Evolutionary conservation across 2,113 vertebrate genomes (phyloP), one percentile per base, ranked within the genome.

Genomic region (Bungarus multicinctus): DNA sequence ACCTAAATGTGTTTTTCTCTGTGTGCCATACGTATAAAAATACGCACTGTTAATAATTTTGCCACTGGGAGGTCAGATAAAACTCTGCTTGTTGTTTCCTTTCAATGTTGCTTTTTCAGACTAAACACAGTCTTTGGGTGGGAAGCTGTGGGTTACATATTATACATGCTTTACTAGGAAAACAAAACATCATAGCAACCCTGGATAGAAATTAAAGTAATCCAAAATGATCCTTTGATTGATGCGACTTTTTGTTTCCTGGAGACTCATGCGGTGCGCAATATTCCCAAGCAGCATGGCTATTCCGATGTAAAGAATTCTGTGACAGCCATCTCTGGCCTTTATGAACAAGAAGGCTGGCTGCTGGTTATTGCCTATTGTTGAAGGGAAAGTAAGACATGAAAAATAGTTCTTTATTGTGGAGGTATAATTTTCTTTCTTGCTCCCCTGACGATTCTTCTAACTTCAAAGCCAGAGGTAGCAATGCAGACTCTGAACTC

Each of bases 51-150:
- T 96, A 95, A 95, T 97, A 95, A 95, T 93, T 96, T 97, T 97
- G 94, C 96, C 95, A 93, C 94, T 95, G 94, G 94, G 97, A 96
- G 95, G 94, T 94, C 94, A 96, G 93, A 95, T 93, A 92, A 53
- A 95, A 91, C 95, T 96, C 94, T 64, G 34, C 94, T 96, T 88
- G 93, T 89, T 85, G 94, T 95, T 96, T 96, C 95, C 94, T 94
- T 85, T 93, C 95, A 94, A 27, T 57, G 14, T 14, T 95, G 58
- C 85, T 95, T 97, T 87, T 96, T 96, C 95, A 97, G 96, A 97
- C 94, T 97, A 96, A 96, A 97, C 95, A 96, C 95, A 97, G 96
- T 96, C 96, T 97, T 96, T 94, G 96, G 96, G 96, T 95, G 96
- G 95, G 94, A 95, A 95, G 94, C 89, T 90, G 91, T 90, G 93